Conservation (phyloP, 2,113 vertebrate genomes). For the Odocoileus hemionus region DNA sequence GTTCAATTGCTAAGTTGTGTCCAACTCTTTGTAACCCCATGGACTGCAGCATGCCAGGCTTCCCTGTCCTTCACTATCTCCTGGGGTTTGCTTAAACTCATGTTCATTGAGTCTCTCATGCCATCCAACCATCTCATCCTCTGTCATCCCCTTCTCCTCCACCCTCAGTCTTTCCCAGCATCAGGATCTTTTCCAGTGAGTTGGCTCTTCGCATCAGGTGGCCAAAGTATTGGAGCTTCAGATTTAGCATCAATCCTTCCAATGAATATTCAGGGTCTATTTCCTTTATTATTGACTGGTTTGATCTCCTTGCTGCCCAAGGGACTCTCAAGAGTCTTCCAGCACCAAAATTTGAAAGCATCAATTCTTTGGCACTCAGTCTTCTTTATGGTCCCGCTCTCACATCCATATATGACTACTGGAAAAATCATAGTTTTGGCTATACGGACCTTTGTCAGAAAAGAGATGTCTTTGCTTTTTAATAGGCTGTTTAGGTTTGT, state of each 20-base stretch:
- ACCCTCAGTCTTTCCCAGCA: background rate
- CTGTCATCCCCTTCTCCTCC: background rate
- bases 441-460: background rate
- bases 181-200: background rate
- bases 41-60: background rate
- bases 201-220: accelerated
- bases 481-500: background rate
- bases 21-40: background rate
- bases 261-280: background rate
- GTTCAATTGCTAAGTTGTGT: background rate
- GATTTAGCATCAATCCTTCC: background rate
- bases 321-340: background rate
- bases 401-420: background rate
- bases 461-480: background rate
- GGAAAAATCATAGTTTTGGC: background rate
- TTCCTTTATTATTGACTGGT: background rate
- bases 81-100: background rate
- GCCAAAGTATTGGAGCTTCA: background rate
- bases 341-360: background rate
- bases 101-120: background rate
- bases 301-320: background rate
- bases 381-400: background rate
- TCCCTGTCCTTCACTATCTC: background rate
- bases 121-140: background rate
- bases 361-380: background rate